Conservation (phyloP, 2,113 vertebrate genomes). For the Zosterops pallidus region DNA sequence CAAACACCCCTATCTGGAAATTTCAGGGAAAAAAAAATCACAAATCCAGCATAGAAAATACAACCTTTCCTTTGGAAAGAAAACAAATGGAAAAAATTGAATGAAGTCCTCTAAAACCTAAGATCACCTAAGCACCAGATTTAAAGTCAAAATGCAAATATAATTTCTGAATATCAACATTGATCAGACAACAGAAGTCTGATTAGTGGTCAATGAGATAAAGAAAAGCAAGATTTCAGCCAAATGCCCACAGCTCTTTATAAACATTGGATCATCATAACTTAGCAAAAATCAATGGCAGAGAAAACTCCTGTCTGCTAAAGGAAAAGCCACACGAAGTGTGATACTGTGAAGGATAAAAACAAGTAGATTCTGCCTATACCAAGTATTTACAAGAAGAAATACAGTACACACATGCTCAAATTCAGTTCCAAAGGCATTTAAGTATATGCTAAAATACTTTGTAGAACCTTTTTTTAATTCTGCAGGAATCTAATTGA, state of each 20-base stretch:
- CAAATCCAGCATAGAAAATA: background rate
- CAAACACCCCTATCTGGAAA: background rate
- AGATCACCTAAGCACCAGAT: background rate
- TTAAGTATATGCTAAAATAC: background rate
- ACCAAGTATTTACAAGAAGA: background rate
- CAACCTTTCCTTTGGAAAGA: background rate
- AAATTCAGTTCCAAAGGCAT: background rate
- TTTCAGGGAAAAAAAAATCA: background rate
- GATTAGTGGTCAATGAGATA: background rate
- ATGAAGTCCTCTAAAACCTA: background rate
- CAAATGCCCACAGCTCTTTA: background rate
- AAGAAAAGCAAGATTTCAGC: background rate
- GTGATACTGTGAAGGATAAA: background rate
- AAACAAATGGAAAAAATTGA: background rate
- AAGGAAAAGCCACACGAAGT: background rate
- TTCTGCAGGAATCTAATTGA: background rate
- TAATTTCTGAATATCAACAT: background rate
- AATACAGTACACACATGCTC: rapidly evolving
- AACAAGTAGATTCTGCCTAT: background rate
- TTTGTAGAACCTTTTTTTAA: background rate
- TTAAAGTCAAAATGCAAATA: background rate
- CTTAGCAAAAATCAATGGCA: background rate
- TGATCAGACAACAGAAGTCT: background rate
- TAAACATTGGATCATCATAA: background rate
- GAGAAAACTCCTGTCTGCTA: background rate